Base-by-base conservation (phyloP, 2,888 invertebrate species). In the Amphimallon solstitiale region DNA sequence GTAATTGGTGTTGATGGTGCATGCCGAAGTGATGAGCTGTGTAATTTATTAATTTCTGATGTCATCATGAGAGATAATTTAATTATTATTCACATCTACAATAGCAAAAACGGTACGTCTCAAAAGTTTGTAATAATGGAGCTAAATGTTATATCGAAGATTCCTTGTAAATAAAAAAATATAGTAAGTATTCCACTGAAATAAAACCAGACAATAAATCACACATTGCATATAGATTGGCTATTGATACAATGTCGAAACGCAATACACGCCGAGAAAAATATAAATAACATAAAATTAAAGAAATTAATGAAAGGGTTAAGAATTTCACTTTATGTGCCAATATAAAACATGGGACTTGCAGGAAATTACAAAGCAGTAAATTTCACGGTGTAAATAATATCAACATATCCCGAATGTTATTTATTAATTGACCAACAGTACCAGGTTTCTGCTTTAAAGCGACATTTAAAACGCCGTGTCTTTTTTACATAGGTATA, bases 371-470 rank as follows among this genome's bases (percentile, higher is more conserved):
- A 29, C 19, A 23, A 23, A 48, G 21, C 21, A 23, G 5, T 48
- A 48, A 46, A 46, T n/a, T 19, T n/a, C 9, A 7, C 4, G 21
- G 23, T 10, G 15, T 35, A 52, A 52, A 29, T 19, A 46, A 46
- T 23, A 35, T 29, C 45, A 29, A 15, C 29, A 35, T 45, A 46
- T 21, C 12, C 15, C 21, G 17, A 21, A 46, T 61, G 21, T 37
- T 37, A 46, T 34, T 51, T 63, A 63, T 63, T 63, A 63, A 54
- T 54, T 63, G 51, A 51, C 52, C 19, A 52, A 54, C 54, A 37
- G 43, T 40, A 40, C 23, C 14, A 40, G 34, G 51, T 54, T 52
- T 45, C 52, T 54, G 40, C 51, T 21, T 40, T 54, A 40, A 40
- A 54, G 12, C 38, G 54, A 54, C 54, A 19, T 54, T 21, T 40